A percentile compares a stretch with the other conserved stretches of the same genome.
Conservation (phyloP, 2,888 invertebrate genomes). For the Masnerella sp. region DNA sequence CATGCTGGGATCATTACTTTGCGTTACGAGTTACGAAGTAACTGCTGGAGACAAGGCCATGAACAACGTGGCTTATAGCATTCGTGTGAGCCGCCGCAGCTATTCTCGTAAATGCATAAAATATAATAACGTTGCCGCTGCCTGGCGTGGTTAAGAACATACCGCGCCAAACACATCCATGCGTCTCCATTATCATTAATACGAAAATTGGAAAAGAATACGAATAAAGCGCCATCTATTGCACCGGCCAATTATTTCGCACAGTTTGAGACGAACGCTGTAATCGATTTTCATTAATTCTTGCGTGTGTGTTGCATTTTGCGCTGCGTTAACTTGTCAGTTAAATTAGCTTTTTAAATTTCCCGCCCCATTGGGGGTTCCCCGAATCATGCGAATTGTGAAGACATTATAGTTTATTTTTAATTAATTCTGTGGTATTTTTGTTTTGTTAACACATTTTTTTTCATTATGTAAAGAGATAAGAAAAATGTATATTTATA, state of each 20-base stretch:
- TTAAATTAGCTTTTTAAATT: conserved; percentile 1
- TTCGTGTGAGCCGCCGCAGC: conserved; percentile 62
- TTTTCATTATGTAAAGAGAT: no score
- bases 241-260: conserved; percentile 17
- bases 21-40: conserved; percentile 62
- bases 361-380: conserved; percentile 9
- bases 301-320: background rate
- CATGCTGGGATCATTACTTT: conserved; percentile 51
- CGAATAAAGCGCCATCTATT: conserved; percentile 24
- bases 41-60: conserved; percentile 65
- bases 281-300: conserved; percentile 17
- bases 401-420: no score
- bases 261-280: conserved; percentile 12
- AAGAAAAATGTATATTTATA: no score
- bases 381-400: no score
- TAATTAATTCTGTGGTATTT: background rate
- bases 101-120: conserved; percentile 63
- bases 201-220: conserved; percentile 36
- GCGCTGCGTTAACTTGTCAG: background rate
- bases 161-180: conserved; percentile 38
- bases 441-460: no score
- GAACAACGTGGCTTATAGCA: conserved; percentile 62
- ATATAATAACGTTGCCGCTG: conserved; percentile 64
- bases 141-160: conserved; percentile 64
- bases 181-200: conserved; percentile 54